Evolutionary conservation across 2,113 vertebrate species (phyloP).

Genomic region (Prinia subflava): DNA sequence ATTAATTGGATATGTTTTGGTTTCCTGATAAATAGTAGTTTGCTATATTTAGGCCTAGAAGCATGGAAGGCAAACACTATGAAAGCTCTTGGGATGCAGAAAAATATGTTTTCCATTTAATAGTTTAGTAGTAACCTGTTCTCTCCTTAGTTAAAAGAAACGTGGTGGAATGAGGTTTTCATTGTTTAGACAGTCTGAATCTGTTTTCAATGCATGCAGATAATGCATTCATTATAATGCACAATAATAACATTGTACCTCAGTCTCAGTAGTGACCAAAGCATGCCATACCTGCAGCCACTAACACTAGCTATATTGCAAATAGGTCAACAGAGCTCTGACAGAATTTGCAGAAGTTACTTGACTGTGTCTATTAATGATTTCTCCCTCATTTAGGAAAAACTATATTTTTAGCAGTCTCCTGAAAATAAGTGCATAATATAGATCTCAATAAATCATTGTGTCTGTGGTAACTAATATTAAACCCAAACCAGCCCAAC

Average conservation of each 20-base stretch:
- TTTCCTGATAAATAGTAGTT: background rate
- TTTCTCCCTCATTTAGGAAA: background rate
- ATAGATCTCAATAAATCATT: background rate
- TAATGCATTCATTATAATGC: background rate
- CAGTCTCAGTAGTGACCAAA: background rate
- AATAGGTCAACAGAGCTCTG: background rate
- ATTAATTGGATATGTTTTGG: background rate
- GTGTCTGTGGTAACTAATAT: background rate
- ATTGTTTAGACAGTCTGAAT: background rate
- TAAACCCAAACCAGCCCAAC: background rate
- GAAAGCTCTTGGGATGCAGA: background rate
- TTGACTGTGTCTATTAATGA: background rate
- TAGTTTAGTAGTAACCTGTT: background rate
- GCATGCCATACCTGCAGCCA: background rate
- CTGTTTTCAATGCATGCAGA: background rate
- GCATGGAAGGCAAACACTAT: background rate
- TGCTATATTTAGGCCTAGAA: background rate
- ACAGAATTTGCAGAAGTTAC: background rate
- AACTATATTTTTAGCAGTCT: background rate
- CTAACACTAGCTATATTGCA: background rate
- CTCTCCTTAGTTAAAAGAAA: background rate
- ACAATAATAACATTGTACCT: background rate
- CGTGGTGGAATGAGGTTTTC: fast-evolving
- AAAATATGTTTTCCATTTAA: background rate
- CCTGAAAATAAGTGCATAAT: background rate